These are phyloP conservation scores for Junonia oenone DNA, from an alignment of 2,888 invertebrate genomes.

Conservation along the genomic window DNA sequence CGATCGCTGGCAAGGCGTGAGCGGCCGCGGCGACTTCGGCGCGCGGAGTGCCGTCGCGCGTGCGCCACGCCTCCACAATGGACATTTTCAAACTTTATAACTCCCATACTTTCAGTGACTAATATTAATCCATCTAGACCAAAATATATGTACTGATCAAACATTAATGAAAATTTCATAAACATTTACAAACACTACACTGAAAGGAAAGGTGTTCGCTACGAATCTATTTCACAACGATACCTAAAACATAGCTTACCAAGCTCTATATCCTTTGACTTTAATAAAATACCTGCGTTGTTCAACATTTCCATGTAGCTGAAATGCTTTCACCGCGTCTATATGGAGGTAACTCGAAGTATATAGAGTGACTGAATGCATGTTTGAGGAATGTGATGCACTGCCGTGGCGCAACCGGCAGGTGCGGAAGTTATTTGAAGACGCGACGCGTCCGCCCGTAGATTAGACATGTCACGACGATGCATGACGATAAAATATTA, in stretches of 20 bases:
- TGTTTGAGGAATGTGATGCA: conserved; percentile 39
- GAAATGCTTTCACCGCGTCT: conserved; percentile 1
- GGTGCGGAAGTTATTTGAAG: conserved; percentile 62
- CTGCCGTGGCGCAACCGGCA: conserved; percentile 24
- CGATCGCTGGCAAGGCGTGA: conserved; percentile 53
- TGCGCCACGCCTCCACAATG: conserved; percentile 51
- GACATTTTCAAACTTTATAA: conserved; percentile 30
- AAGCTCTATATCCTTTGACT: neutral
- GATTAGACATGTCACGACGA: conserved; percentile 44
- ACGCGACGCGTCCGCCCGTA: conserved; percentile 42
- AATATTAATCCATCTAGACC: conserved; percentile 31
- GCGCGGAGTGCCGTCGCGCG: conserved; percentile 69
- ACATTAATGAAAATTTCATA: neutral
- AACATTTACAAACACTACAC: neutral
- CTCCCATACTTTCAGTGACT: conserved; percentile 27
- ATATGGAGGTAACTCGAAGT: conserved; percentile 4
- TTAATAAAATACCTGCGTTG: neutral
- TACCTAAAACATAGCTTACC: neutral
- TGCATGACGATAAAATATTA: conserved; percentile 21
- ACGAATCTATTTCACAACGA: neutral
- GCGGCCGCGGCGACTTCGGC: conserved; percentile 56
- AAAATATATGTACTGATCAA: conserved; percentile 8
- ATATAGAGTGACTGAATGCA: conserved; percentile 13
- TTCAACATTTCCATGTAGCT: neutral
- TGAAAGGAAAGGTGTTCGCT: neutral